Conservation (phyloP, 2,888 invertebrate genomes). For the Hylaea fasciaria region DNA sequence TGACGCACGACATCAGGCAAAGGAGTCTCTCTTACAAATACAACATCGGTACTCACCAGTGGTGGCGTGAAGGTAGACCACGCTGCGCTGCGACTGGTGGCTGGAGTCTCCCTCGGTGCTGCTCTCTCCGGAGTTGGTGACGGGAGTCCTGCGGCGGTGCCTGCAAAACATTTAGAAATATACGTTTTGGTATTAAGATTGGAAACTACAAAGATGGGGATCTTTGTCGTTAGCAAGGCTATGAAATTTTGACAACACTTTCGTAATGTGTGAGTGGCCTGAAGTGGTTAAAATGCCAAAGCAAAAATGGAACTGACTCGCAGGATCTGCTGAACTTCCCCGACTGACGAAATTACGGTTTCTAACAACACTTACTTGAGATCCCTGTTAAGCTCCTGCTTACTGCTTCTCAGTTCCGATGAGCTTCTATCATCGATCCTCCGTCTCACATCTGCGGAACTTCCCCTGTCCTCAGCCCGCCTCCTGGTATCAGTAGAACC, state of each 20-base stretch:
- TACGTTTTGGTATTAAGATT: too few relatives aligned
- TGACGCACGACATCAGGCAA: too few relatives aligned
- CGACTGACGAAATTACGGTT: too few relatives aligned
- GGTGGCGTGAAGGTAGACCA: slow-evolving; percentile 93
- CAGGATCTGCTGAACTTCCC: too few relatives aligned
- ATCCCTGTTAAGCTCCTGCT: slow-evolving; percentile 69
- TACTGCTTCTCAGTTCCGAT: slow-evolving; percentile 74
- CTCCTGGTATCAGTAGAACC: slow-evolving; percentile 49
- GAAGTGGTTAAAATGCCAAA: too few relatives aligned
- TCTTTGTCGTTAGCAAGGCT: too few relatives aligned
- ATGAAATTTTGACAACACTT: too few relatives aligned
- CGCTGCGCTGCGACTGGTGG: slow-evolving; percentile 92
- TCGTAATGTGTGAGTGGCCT: too few relatives aligned
- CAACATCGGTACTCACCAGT: slow-evolving; percentile 82
- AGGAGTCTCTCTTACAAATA: too few relatives aligned
- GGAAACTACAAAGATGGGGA: too few relatives aligned
- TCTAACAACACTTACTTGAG: slow-evolving; percentile 64
- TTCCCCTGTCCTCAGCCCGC: slow-evolving; percentile 40
- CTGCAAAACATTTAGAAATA: slow-evolving; percentile 45
- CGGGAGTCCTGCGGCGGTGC: slow-evolving; percentile 72
- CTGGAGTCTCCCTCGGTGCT: slow-evolving; percentile 91
- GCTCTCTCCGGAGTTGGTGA: slow-evolving; percentile 85
- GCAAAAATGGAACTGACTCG: too few relatives aligned
- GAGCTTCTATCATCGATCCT: slow-evolving; percentile 42
- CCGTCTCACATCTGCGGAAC: slow-evolving; percentile 18